Conservation (phyloP, 2,888 invertebrate species). For the Hanleya hanleyi region DNA sequence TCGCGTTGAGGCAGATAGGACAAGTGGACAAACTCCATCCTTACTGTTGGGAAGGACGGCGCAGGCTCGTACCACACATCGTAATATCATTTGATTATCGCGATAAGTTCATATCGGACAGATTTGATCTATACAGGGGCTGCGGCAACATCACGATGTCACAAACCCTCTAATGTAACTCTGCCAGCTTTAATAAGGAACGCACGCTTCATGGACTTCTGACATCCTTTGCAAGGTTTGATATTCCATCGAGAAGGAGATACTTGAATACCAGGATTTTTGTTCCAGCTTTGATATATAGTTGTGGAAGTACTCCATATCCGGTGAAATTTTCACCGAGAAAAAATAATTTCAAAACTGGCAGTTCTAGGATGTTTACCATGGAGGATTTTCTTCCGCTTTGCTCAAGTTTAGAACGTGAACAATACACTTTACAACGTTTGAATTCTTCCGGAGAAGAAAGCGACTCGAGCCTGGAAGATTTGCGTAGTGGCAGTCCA, state of each 20-base stretch:
- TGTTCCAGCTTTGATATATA: no score
- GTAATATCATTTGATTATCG: not conserved
- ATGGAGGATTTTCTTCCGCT: constrained; percentile 67
- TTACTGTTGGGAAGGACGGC: not conserved
- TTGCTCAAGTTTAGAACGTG: constrained; percentile 64
- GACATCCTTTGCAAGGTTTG: no score
- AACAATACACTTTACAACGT: constrained; percentile 65
- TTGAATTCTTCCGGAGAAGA: constrained; percentile 70
- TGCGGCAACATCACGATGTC: no score
- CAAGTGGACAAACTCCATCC: not conserved
- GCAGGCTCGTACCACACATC: not conserved
- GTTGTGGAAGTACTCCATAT: no score
- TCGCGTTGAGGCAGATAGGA: not conserved
- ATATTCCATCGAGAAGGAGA: no score
- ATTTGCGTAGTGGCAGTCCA: constrained; percentile 50
- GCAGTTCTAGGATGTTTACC: constrained; percentile 10
- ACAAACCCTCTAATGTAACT: no score
- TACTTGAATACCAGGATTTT: no score
- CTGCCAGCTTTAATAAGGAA: no score
- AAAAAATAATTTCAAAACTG: not conserved
- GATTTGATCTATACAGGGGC: no score
- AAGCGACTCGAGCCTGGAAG: constrained; percentile 50
- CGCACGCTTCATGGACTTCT: no score
- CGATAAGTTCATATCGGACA: no score
- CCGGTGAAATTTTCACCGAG: no score